Percentiles rank a stretch among this genome's conserved stretches.
phyloP scores from a whole-genome alignment of 2,113 vertebrate species.

The Chaenogobius annularis region DNA sequence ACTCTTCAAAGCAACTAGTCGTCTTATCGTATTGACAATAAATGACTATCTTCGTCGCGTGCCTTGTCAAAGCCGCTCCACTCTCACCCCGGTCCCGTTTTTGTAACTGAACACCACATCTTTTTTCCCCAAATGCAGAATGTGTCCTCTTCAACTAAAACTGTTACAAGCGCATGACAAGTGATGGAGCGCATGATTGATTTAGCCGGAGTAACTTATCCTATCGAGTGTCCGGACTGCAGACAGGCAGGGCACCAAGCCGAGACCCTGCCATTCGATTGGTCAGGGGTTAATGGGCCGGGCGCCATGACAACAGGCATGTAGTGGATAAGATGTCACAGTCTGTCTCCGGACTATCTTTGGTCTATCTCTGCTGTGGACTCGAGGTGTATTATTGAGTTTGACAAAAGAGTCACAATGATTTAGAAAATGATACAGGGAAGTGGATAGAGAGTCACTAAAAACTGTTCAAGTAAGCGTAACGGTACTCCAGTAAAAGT shows the following conservation, averaged over 20 bases:
- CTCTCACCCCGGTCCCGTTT: not conserved
- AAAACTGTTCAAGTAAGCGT: too few relatives aligned
- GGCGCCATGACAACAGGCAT: constrained; percentile 53
- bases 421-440: not conserved
- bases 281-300: constrained; percentile 67
- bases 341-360: constrained; percentile 48
- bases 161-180: constrained; percentile 40
- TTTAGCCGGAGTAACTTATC: constrained; percentile 17
- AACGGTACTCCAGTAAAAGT: too few relatives aligned
- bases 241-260: constrained; percentile 52
- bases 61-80: not conserved
- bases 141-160: constrained; percentile 1
- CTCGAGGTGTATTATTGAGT: constrained; percentile 1
- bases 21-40: not conserved
- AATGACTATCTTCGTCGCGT: not conserved
- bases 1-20: too few relatives aligned
- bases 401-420: not conserved
- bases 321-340: constrained; percentile 58
- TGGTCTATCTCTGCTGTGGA: constrained; percentile 7
- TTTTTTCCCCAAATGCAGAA: not conserved
- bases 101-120: not conserved
- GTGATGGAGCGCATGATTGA: constrained; percentile 22
- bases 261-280: constrained; percentile 47
- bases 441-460: not conserved
- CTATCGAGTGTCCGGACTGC: constrained; percentile 37